Base-by-base conservation (phyloP, 2,113 vertebrate genomes). In the Todiramphus chloris region DNA sequence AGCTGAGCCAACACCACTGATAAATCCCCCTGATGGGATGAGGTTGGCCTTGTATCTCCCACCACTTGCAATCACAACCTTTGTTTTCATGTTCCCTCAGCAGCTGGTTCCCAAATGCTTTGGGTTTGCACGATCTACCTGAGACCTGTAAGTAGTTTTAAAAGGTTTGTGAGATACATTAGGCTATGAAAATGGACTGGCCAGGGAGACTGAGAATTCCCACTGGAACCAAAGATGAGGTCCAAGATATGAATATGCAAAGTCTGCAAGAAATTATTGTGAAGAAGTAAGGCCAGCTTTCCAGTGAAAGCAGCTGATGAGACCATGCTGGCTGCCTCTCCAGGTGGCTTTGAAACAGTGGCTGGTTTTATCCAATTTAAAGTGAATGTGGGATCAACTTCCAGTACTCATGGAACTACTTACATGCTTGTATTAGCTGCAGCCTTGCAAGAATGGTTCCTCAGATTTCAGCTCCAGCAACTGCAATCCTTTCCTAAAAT, bases 401-500 rank as follows among this genome's bases (percentile, higher is more conserved):
- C 35, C 53, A 56, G 27, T 16, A 5, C 21, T 77, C 30, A 7
- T 9, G 23, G 21, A 74, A 83, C 15, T 13, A 30, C 7, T 76
- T 11, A 50, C 15, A 18, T 0, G 0, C 2, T 13, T 25, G 14
- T 6, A 48, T 48, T 44, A 62, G 30, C 39, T 51, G 28, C 18
- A 50, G 10, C 35, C 5, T 28, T 91, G 14, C 43, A 74, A 7
- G 55, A 6, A 5, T 16, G 11, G 5, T 20, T 87, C n/a, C 53
- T 84, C 39, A 53, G 35, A 24, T 75, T 81, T 64, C 33, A 72
- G 30, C 64, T 60, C 35, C 37, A 82, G n/a, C 24, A 48, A 17
- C 30, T 39, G 5, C n/a, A 83, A 44, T 23, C 14, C 4, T 64
- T 68, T 60, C 23, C 50, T 56, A 53, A 82, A 88, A 43, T 4